A percentile compares a stretch with the other conserved stretches of the same genome.
Evolutionary conservation across 1,140 invertebrate genomes (phyloP).

Genomic region (Megalonaias nervosa): DNA sequence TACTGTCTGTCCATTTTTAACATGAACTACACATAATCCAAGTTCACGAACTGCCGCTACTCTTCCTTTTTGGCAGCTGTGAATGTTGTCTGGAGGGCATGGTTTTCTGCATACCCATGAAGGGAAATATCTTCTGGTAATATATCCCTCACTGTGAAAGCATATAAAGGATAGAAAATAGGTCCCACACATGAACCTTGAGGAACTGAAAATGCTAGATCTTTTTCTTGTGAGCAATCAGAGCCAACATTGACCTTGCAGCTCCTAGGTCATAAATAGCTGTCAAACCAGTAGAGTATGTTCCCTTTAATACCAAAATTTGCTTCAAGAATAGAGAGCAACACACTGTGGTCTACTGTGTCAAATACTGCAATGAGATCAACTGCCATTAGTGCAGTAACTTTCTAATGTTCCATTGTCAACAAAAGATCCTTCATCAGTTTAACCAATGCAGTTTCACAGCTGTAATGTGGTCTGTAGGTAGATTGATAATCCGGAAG

Average conservation of each 20-base stretch:
- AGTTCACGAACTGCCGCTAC: too few relatives aligned
- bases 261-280: not conserved
- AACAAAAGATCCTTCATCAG: conserved; percentile 18
- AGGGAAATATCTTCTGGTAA: conserved; percentile 5
- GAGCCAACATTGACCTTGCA: conserved; percentile 2
- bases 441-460: conserved; percentile 22
- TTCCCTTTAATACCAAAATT: not conserved
- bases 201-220: conserved; percentile 8
- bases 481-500: conserved; percentile 27
- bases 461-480: conserved; percentile 20
- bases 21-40: too few relatives aligned
- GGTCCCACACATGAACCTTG: conserved; percentile 18
- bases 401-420: conserved; percentile 19
- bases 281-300: not conserved
- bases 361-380: conserved; percentile 30
- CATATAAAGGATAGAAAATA: conserved; percentile 15
- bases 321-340: not conserved
- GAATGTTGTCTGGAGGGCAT: not conserved
- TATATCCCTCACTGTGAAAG: conserved; percentile 8
- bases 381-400: conserved; percentile 24
- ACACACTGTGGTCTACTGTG: conserved; percentile 13
- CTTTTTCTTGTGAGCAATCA: not conserved
- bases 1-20: too few relatives aligned
- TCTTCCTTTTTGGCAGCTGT: too few relatives aligned
- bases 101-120: conserved; percentile 9